These are phyloP conservation scores for Apis florea DNA, from an alignment of 1,140 invertebrate species.

Conservation along the genomic window DNA sequence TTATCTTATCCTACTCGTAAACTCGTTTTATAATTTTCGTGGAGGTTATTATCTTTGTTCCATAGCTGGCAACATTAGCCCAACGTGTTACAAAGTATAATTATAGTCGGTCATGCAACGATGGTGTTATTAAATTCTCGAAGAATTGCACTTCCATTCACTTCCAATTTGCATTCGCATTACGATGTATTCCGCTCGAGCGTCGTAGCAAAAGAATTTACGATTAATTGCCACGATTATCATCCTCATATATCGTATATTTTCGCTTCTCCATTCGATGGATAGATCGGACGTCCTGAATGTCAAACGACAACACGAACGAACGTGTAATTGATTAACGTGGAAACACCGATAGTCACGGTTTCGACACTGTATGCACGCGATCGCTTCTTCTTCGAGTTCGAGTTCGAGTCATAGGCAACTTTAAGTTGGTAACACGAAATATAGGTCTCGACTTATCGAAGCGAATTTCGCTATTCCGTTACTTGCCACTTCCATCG, in stretches of 20 bases:
- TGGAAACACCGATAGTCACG: not conserved
- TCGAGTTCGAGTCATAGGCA: not conserved
- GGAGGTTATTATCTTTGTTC: not conserved
- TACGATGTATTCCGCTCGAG: not conserved
- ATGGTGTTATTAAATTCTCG: not conserved
- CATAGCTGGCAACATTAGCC: not conserved
- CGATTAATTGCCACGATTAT: too few species aligned
- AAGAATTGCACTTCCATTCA: not conserved
- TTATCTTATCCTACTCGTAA: not conserved
- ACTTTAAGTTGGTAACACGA: not conserved
- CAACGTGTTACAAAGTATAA: slow-evolving; percentile 21
- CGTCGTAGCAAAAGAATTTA: not conserved
- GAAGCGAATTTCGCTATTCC: not conserved
- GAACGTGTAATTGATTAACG: not conserved
- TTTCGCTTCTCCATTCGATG: not conserved
- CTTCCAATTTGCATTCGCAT: not conserved
- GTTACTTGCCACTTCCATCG: not conserved
- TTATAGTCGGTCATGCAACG: slow-evolving; percentile 4
- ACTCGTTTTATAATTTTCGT: not conserved
- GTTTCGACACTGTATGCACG: too few species aligned
- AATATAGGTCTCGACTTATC: not conserved
- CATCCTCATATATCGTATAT: too few species aligned
- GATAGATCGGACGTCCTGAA: too few species aligned
- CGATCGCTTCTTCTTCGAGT: not conserved
- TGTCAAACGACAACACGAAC: too few species aligned